Evolutionary conservation across 2,113 vertebrate species (phyloP), one percentile per base, ranked within the genome.

Genomic region (Neolamprologus devosi): DNA sequence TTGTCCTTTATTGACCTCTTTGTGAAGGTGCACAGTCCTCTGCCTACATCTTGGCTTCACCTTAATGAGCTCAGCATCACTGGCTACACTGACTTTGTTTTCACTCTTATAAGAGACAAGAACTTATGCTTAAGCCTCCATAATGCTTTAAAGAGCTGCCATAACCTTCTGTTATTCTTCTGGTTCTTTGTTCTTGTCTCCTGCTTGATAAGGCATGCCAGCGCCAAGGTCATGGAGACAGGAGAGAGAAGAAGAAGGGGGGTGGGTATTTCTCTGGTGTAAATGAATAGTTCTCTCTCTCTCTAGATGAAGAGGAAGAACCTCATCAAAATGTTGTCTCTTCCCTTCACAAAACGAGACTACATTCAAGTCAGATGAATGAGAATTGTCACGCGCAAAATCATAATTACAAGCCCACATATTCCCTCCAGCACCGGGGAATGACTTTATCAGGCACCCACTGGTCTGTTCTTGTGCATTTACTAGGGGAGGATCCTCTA

Each of bases 301-400:
- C 89, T 91, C 87, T 92, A 95, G 93, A 95, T 96, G 94, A 95
- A 95, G 94, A 95, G 91, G 90, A 93, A 94, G 92, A 95, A 93
- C 89, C 93, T 95, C 93, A 96, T 96, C 95, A 95, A 96, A 96
- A 96, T 95, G 93, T 95, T 95, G 92, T 94, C 94, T 95, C 88
- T 91, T 89, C 85, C 85, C 87, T 89, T 93, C 93, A 94, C 92
- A 93, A 93, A 94, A 94, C 37, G 57, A 91, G 84, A 90, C 80
- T 87, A 88, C 90, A 96, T 94, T 95, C 93, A 91, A 94, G 93
- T 95, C 94, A 96, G 93, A 96, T 96, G 95, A 96, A 96, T 95
- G 95, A 96, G 93, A 94, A 94, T 93, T 91, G 95, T 94, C 92
- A 95, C 81, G 85, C 90, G 47, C 92, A 94, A 96, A 96, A 96